Conservation (phyloP, 2,113 vertebrate genomes). For the Rhea americana region DNA sequence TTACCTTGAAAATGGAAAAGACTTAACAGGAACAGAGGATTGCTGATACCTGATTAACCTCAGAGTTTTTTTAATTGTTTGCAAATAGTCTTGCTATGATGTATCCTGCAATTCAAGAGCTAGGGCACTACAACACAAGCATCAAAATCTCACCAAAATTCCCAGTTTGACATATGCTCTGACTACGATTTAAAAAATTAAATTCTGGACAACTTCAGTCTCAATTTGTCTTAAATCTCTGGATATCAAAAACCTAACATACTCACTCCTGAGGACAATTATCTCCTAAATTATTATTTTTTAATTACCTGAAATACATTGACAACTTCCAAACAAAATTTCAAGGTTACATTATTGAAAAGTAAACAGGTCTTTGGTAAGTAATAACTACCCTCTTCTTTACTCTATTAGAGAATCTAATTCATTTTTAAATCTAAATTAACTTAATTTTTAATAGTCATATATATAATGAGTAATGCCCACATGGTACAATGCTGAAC, state of each 20-base stretch:
- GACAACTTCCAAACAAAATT: constrained; percentile 11
- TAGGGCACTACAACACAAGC: constrained; percentile 33
- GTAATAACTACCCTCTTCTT: constrained; percentile 32
- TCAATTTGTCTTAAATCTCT: constrained; percentile 6
- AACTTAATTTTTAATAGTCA: constrained; percentile 3
- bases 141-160: constrained; percentile 33
- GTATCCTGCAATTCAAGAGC: constrained; percentile 12
- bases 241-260: constrained; percentile 28
- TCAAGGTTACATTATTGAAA: constrained; percentile 1
- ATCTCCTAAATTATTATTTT: not conserved
- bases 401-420: constrained; percentile 22
- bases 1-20: constrained; percentile 9
- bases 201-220: not conserved
- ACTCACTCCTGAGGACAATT: constrained; percentile 33
- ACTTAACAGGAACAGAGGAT: not conserved
- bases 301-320: constrained; percentile 30
- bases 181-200: not conserved
- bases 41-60: not conserved
- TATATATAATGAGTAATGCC: constrained; percentile 50
- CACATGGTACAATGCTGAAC: not conserved
- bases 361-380: constrained; percentile 64
- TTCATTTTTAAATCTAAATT: constrained; percentile 29
- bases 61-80: not conserved
- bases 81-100: not conserved
- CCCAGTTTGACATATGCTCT: not conserved